phyloP scores from a whole-genome alignment of 2,113 vertebrate species.

The human region GRCh38 chr6:120280001-120280500 shows the following conservation, averaged over 20 bases:
- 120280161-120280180: background rate
- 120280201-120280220: background rate
- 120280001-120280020: background rate
- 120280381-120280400: background rate
- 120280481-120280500: too few relatives aligned
- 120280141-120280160: background rate
- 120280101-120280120: background rate
- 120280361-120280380: background rate
- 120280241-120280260: background rate
- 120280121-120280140: background rate
- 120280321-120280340: background rate
- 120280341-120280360: background rate
- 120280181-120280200: rapidly evolving
- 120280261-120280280: background rate
- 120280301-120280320: background rate
- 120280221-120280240: background rate
- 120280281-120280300: background rate
- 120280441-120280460: background rate
- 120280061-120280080: background rate
- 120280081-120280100: background rate
- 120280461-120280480: background rate
- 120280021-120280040: background rate
- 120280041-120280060: background rate
- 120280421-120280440: background rate
- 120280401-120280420: background rate